Evolutionary conservation across 2,797 vertebrate species (phyloP).

Genomic region (Premnoplex brunnescens): DNA sequence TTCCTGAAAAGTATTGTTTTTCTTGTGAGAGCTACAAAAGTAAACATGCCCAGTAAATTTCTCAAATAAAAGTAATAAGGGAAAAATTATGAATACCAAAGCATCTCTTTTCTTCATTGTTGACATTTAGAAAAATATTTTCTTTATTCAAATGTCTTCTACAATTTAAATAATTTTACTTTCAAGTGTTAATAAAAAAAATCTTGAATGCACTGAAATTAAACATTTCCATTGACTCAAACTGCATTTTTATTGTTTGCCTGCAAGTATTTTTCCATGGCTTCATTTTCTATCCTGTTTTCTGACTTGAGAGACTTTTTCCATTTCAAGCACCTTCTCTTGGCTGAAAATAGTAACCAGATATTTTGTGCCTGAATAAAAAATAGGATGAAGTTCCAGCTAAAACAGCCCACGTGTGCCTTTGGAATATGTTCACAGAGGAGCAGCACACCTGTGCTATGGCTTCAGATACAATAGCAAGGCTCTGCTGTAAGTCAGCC

Average conservation of each 20-base stretch:
- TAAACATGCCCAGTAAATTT: background rate
- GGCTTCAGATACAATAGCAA: background rate
- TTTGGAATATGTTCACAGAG: background rate
- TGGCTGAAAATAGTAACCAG: background rate
- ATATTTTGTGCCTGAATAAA: background rate
- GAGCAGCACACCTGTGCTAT: background rate
- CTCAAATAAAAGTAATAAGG: background rate
- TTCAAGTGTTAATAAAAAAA: background rate
- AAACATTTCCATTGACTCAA: background rate
- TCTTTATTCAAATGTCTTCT: background rate
- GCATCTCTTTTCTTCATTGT: background rate
- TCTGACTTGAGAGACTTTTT: background rate
- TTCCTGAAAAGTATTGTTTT: background rate
- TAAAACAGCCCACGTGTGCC: background rate
- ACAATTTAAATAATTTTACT: background rate
- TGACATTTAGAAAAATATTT: background rate
- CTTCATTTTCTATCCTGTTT: background rate
- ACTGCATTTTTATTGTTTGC: background rate
- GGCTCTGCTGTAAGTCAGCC: background rate
- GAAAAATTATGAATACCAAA: background rate
- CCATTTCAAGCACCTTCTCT: background rate
- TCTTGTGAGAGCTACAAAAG: background rate
- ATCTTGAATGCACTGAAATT: background rate
- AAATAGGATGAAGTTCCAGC: background rate
- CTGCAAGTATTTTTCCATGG: background rate